Evolutionary conservation across 2,888 invertebrate genomes (phyloP), one percentile per base, ranked within the genome.

Genomic region (Lycia hirtaria): DNA sequence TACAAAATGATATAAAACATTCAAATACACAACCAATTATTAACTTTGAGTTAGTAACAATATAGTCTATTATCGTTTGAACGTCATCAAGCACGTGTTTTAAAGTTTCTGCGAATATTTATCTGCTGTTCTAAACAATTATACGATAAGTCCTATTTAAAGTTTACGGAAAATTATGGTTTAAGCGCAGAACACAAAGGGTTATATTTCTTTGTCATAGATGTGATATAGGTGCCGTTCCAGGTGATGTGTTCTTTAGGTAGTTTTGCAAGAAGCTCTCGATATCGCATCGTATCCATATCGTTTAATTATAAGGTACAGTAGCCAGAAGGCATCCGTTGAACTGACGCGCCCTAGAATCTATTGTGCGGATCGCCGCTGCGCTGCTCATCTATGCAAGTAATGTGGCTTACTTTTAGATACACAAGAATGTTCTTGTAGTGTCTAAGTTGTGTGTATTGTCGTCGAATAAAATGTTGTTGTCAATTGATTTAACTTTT

Each of bases 261-360:
- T 70, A 79, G 87, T 91, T 91, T 89, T 85, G 89, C 83, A 90
- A 91, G 87, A 80, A 78, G 81, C 76, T 83, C 82, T 79, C 81
- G 84, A 80, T 85, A 89, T 88, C 86, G 84, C 83, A 82, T 88
- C 87, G 85, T 86, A 87, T 87, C 86, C 88, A 90, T 89, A 90
- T 88, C 83, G 81, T 83, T 85, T 91, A 91, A 91, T 91, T 90
- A 90, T 86, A 87, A 85, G 87, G 87, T 85, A 85, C 73, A 81
- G 83, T 74, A 58, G 70, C 74, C 71, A 71, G 75, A 53, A 56
- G 52, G 57, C 52, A 64, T 62, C 51, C 52, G 56, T 62, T 56
- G 59, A 56, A 58, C 54, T 67, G 63, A 67, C 65, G 71, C 71
- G 71, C 73, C 69, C 68, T 67, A 45, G 67, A 72, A 77, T 75